Conservation (phyloP, 64 coral and sea anemone species). For the Pachyseris speciosa region DNA sequence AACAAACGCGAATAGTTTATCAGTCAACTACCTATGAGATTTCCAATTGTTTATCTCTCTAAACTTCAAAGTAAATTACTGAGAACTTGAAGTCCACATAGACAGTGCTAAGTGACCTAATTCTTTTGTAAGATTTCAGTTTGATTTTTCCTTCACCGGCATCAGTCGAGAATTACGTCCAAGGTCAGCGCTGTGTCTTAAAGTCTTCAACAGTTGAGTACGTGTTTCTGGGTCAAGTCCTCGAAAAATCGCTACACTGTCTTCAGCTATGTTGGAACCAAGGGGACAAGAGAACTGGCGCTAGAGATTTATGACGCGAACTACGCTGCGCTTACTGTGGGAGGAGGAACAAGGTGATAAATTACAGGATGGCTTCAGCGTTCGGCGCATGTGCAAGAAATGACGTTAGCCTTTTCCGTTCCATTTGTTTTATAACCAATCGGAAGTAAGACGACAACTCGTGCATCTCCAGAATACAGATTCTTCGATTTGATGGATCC, state of each 20-base stretch:
- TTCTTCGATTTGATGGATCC: too few relatives aligned
- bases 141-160: not conserved
- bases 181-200: not conserved
- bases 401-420: too few relatives aligned
- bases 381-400: too few relatives aligned
- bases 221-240: constrained; percentile 9
- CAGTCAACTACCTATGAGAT: too few relatives aligned
- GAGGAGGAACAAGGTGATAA: not conserved
- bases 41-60: too few relatives aligned
- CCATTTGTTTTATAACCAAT: too few relatives aligned
- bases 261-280: constrained; percentile 1
- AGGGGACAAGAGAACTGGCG: not conserved
- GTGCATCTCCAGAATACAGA: too few relatives aligned
- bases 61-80: too few relatives aligned
- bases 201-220: not conserved
- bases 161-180: not conserved
- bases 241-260: not conserved
- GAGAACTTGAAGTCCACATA: too few relatives aligned
- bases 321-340: not conserved
- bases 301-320: not conserved
- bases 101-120: not conserved
- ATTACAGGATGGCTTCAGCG: too few relatives aligned
- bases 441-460: too few relatives aligned
- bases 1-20: too few relatives aligned
- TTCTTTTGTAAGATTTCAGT: not conserved